Percentiles rank a stretch among this genome's conserved stretches.
Conservation (phyloP, 2,113 vertebrate species). For the Himantopus leucocephalus region DNA sequence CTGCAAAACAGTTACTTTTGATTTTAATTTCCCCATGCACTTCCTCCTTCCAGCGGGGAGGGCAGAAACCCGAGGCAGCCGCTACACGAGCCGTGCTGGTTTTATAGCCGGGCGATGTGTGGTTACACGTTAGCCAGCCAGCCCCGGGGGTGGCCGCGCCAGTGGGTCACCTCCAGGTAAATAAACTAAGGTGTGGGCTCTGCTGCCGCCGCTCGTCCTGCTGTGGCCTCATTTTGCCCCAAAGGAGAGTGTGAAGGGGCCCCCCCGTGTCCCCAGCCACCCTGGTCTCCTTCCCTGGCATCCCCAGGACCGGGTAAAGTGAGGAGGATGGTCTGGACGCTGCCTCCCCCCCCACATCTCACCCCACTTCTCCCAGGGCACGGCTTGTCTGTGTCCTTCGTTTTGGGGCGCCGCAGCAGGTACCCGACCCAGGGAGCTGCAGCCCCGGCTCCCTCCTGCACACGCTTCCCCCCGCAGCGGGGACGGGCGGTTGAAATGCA, state of each 20-base stretch:
- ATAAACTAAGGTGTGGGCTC: not conserved
- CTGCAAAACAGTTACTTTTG: not conserved
- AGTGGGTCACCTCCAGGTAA: not conserved
- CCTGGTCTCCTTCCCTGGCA: accelerated
- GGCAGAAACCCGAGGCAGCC: not conserved
- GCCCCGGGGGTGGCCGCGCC: accelerated
- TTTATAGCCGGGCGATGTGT: not conserved
- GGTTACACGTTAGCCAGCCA: not conserved
- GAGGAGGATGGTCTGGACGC: not conserved
- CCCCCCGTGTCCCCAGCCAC: accelerated
- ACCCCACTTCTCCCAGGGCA: accelerated
- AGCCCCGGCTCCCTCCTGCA: not conserved
- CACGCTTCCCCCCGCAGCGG: accelerated
- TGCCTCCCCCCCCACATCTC: accelerated
- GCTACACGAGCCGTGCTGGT: not conserved
- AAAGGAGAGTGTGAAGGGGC: accelerated
- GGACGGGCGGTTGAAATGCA: not conserved
- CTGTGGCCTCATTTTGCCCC: accelerated
- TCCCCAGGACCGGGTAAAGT: accelerated
- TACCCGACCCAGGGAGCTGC: accelerated
- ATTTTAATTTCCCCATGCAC: not conserved
- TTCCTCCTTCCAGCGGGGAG: not conserved
- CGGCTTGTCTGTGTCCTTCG: accelerated
- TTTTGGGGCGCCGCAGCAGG: accelerated
- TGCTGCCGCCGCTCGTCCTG: accelerated